These are phyloP conservation scores for Bradypus variegatus DNA, from an alignment of 2,797 vertebrate species.

Conservation along the genomic window DNA sequence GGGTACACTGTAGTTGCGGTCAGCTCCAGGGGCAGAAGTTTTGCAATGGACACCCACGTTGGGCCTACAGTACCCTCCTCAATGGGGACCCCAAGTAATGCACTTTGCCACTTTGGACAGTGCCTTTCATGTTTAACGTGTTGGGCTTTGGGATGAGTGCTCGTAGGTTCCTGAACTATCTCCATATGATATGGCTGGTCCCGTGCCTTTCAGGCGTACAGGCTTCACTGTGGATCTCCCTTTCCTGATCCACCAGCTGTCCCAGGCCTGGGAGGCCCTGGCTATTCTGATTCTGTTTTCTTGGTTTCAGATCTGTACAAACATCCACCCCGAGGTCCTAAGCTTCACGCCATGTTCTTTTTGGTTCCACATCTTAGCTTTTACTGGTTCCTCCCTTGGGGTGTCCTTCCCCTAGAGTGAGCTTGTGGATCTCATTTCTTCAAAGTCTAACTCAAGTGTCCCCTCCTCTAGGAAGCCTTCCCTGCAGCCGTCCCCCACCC, in stretches of 20 bases:
- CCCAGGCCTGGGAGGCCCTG: not conserved
- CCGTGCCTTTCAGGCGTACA: not conserved
- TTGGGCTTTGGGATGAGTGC: not conserved
- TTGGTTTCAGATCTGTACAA: not conserved
- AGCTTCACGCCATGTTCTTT: not conserved
- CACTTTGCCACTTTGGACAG: not conserved
- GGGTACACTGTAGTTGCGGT: fast-evolving
- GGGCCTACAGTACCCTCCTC: not conserved
- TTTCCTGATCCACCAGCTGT: not conserved
- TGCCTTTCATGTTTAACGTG: not conserved
- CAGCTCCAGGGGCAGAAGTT: not conserved
- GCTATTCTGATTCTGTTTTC: not conserved
- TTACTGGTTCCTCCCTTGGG: not conserved
- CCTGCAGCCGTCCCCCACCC: not conserved
- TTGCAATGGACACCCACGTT: not conserved
- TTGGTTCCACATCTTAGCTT: not conserved
- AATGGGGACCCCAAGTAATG: not conserved
- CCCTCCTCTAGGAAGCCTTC: not conserved
- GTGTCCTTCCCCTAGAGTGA: not conserved
- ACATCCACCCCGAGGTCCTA: not conserved
- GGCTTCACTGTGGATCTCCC: not conserved
- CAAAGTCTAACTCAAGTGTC: not conserved
- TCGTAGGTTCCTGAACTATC: not conserved
- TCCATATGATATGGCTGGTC: not conserved
- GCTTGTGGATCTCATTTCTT: not conserved